Evolutionary conservation across 2,888 invertebrate genomes (phyloP).

Genomic region (Gasteruption jaculator): DNA sequence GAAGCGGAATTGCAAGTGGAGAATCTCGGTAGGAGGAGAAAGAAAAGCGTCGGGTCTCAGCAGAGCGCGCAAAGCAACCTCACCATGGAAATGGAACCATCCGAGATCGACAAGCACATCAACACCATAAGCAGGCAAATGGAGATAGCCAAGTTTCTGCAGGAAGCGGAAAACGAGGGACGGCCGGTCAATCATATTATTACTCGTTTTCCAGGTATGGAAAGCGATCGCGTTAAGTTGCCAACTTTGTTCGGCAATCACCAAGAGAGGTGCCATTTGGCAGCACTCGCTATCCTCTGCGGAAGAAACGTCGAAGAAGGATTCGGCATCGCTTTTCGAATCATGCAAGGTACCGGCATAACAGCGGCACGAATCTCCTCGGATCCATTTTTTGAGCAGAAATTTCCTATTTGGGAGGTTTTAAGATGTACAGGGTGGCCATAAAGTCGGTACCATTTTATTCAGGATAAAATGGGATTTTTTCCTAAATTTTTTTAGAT

Average conservation of each 20-base stretch:
- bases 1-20: conserved; percentile 55
- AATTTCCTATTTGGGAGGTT: too few relatives aligned
- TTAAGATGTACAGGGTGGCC: too few relatives aligned
- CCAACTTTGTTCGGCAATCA: conserved; percentile 71
- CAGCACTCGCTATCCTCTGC: conserved; percentile 64
- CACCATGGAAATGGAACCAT: conserved; percentile 67
- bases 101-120: conserved; percentile 72
- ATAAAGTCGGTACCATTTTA: too few relatives aligned
- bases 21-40: conserved; percentile 30
- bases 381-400: too few relatives aligned
- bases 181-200: conserved; percentile 33
- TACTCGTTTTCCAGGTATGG: conserved; percentile 35
- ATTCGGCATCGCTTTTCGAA: conserved; percentile 62
- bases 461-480: too few relatives aligned
- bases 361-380: too few relatives aligned
- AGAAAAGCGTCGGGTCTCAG: conserved; percentile 30
- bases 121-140: conserved; percentile 77
- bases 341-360: conserved; percentile 62
- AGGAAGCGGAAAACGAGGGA: conserved; percentile 60
- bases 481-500: too few relatives aligned
- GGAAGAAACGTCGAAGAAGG: conserved; percentile 68
- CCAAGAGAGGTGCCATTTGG: conserved; percentile 66
- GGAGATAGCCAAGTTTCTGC: conserved; percentile 72
- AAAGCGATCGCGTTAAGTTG: conserved; percentile 42
- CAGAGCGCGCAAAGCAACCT: conserved; percentile 18